Evolutionary conservation across 2,888 invertebrate species (phyloP), one percentile per base, ranked within the genome.

Genomic region (Andrena bicolor): DNA sequence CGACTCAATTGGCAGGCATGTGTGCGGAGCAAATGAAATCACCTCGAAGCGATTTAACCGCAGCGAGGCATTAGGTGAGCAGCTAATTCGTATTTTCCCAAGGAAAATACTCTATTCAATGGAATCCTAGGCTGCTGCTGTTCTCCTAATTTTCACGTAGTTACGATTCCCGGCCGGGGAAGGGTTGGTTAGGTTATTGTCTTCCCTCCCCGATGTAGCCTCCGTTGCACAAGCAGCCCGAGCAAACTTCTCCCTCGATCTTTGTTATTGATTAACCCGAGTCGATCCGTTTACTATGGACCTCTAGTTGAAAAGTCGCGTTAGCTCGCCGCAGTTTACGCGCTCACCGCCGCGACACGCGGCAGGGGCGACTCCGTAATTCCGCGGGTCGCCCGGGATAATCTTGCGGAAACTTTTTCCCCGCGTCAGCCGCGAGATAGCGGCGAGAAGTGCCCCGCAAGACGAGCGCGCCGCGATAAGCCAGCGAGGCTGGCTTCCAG

Each of bases 251-350:
- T 16, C 16, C 13, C 4, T 4, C 41, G 84, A 78, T 80, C 10
- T 63, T 60, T 48, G n/a, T 73, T 76, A 78, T 80, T 65, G 70
- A 85, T 85, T 77, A 77, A 85, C 70, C 41, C 32, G 26, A 58
- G 13, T 41, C 61, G 63, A 75, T 85, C 68, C 32, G 41, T 30
- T 32, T 49, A 10, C 35, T 20, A 69, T 58, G 49, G 61, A 60
- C 68, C 60, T 23, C 3, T 10, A 10, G 26, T 16, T 16, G 48
- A 10, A 41, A 61, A 68, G 23, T 70, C 35, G 60, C 26, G 48
- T 32, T 53, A 69, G 3, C 26, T 56, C 20, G 56, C 4, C 23
- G 10, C 23, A 23, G 56, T 56, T 26, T 56, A 23, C 53, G 53
- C 53, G 53, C 23, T 56, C 26, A 56, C 53, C 53, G 23, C 10